These are phyloP conservation scores for Hormaphis cornu DNA, from an alignment of 1,140 invertebrate species.

Conservation along the genomic window DNA sequence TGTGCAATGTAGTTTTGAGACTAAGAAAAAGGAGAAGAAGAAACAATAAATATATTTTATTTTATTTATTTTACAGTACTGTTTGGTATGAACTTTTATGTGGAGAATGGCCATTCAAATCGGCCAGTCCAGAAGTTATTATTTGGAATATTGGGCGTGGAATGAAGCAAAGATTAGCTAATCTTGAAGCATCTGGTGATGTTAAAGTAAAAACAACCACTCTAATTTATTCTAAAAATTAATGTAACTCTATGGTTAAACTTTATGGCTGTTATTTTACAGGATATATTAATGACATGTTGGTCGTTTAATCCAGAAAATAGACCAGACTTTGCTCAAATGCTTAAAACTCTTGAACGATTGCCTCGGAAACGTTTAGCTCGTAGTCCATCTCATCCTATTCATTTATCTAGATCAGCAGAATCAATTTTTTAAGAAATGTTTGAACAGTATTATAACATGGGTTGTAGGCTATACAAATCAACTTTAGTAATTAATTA, in stretches of 20 bases:
- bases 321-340: constrained; percentile 77
- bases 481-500: constrained; percentile 2
- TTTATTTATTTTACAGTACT: constrained; percentile 56
- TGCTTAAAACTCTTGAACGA: constrained; percentile 77
- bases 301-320: constrained; percentile 80
- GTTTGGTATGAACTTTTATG: constrained; percentile 98
- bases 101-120: constrained; percentile 92
- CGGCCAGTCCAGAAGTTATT: constrained; percentile 83
- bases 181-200: constrained; percentile 88
- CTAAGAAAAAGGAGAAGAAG: too few species aligned
- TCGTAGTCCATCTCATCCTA: constrained; percentile 93
- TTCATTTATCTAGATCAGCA: constrained; percentile 82
- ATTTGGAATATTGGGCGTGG: constrained; percentile 97
- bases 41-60: neutral
- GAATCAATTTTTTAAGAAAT: constrained; percentile 71
- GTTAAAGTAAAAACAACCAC: constrained; percentile 64
- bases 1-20: too few species aligned
- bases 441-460: constrained; percentile 22
- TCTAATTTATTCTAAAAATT: neutral
- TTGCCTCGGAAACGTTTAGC: constrained; percentile 88
- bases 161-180: constrained; percentile 88
- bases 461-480: constrained; percentile 22
- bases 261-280: constrained; percentile 14
- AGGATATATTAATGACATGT: constrained; percentile 94
- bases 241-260: neutral